A percentile compares a stretch with the other conserved stretches of the same genome.
Conservation (phyloP, 2,113 vertebrate species). For the Hippocampus comes region DNA sequence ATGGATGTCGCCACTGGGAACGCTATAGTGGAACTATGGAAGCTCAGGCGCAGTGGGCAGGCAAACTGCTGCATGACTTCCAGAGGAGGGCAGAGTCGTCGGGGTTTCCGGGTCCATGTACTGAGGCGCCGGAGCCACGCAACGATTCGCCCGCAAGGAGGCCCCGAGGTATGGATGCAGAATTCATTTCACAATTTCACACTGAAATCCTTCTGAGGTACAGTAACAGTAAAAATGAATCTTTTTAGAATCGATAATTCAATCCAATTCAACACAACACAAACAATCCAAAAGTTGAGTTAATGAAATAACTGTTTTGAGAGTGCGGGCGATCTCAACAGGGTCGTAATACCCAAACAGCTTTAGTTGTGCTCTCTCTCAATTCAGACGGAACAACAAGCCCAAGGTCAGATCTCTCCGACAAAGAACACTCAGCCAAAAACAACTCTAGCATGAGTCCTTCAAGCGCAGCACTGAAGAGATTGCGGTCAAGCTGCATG, state of each 20-base stretch:
- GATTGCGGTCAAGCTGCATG: conserved; percentile 88
- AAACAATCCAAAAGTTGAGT: too few species aligned
- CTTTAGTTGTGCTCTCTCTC: not conserved
- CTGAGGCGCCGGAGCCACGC: conserved; percentile 30
- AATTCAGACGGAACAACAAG: conserved; percentile 57
- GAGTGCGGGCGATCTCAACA: too few species aligned
- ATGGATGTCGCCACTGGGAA: conserved; percentile 88
- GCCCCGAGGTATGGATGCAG: conserved; percentile 37
- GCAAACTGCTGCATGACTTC: conserved; percentile 84
- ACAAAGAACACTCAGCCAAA: conserved; percentile 51
- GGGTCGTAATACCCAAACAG: too few species aligned
- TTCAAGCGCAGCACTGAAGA: conserved; percentile 71
- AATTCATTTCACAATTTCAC: not conserved
- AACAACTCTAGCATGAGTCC: conserved; percentile 54
- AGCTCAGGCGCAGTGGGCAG: conserved; percentile 84
- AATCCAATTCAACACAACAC: too few species aligned
- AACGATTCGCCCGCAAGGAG: conserved; percentile 70
- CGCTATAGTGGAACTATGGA: conserved; percentile 89
- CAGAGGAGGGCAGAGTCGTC: conserved; percentile 75
- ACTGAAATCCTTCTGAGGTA: not conserved
- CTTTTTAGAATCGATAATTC: not conserved
- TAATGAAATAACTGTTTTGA: not conserved
- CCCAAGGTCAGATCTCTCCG: conserved; percentile 46
- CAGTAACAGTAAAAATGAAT: not conserved
- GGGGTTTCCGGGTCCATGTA: conserved; percentile 58